Conservation (phyloP, 2,113 vertebrate genomes). For the Pluvialis apricaria region DNA sequence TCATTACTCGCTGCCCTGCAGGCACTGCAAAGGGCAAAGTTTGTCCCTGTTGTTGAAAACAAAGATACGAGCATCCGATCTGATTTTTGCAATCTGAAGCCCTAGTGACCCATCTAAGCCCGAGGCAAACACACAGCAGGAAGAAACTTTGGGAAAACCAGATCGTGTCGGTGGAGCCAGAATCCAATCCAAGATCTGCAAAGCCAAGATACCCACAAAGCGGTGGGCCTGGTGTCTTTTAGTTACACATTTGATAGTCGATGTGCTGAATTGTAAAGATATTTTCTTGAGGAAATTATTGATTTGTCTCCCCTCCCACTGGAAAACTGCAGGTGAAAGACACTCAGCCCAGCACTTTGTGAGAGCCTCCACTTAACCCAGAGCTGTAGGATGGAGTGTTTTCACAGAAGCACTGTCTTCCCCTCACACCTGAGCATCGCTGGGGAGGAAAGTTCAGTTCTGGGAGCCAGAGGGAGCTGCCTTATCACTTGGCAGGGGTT, state of each 20-base stretch:
- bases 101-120: background rate
- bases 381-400: background rate
- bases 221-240: background rate
- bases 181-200: background rate
- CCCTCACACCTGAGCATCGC: background rate
- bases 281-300: background rate
- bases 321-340: background rate
- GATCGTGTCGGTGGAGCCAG: background rate
- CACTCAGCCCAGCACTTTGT: background rate
- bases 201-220: background rate
- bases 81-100: slow-evolving; percentile 4
- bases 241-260: fast-evolving
- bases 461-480: slow-evolving; percentile 20
- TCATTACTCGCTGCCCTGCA: background rate
- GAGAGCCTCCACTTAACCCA: background rate
- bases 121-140: background rate
- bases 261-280: background rate
- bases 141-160: slow-evolving; percentile 3
- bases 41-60: slow-evolving; percentile 29
- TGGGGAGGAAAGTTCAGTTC: background rate
- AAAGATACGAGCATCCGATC: background rate
- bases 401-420: background rate
- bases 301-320: background rate
- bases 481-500: background rate
- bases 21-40: slow-evolving; percentile 25